Evolutionary conservation across 2,797 vertebrate species (phyloP), one percentile per base, ranked within the genome.

Genomic region (Arnoldichthys spilopterus): DNA sequence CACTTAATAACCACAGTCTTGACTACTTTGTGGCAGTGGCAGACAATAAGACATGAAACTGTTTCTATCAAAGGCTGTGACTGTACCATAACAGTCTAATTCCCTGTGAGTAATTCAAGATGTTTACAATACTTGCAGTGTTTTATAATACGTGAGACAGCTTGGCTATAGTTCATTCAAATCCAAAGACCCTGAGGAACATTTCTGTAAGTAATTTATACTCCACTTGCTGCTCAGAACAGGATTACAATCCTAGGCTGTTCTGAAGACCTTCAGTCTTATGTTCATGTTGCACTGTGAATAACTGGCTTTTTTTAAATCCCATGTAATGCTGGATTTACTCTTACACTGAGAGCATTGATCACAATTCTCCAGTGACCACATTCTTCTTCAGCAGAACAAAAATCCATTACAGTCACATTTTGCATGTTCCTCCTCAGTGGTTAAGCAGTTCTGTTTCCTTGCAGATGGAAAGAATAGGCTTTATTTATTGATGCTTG

Each of bases 281-380:
- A 26, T 72, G 61, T n/a, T 64, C 7, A 37, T 4, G 15, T 15
- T 28, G 16, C 32, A 37, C 18, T 64, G 59, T 34, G 32, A 43
- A n/a, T 11, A 64, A 64, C 9, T 43, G 20, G 40, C 13, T 66
- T 58, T 47, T 22, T 4, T 43, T 18, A 56, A 66, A 73, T 45
- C 49, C 43, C 56, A 58, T 72, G 69, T 56, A 37, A 45, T 47
- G 26, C 34, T 63, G 54, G 30, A 66, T 37, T 72, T 56, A 24
- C 28, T 8, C 28, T 32, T 26, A 67, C 9, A 66, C 26, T 6
- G 59, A 59, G 7, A 58, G 66, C 49, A 56, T 34, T 58, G 34
- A 72, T 58, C 53, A 67, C 43, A 43, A 26, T 20, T 20, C 47
- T 53, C 18, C 40, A 34, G 11, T 58, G 32, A 66, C 56, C 76